phyloP scores from a whole-genome alignment of 2,113 vertebrate species.

The Glareola pratincola region DNA sequence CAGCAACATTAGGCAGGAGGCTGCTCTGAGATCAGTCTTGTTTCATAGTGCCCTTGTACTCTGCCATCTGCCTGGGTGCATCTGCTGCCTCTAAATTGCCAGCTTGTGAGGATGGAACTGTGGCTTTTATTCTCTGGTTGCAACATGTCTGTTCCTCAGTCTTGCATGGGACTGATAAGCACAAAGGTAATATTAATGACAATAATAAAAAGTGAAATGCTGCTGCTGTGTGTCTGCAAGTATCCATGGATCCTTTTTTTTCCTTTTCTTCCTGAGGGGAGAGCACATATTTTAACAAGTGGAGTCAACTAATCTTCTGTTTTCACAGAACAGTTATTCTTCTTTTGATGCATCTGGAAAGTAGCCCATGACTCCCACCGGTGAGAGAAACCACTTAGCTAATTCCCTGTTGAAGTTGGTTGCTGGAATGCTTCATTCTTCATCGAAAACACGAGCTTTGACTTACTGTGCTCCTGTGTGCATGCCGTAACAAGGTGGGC shows the following conservation, averaged over 20 bases:
- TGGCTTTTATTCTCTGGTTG: background rate
- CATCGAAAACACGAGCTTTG: background rate
- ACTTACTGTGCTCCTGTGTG: background rate
- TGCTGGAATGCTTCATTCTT: background rate
- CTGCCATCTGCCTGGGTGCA: background rate
- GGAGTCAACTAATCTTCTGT: background rate
- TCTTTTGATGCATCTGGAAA: background rate
- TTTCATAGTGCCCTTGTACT: background rate
- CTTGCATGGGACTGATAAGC: background rate
- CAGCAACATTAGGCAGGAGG: background rate
- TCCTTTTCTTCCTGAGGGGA: background rate
- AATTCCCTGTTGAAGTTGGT: background rate
- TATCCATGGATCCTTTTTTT: background rate
- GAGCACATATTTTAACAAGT: background rate
- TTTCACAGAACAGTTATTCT: background rate
- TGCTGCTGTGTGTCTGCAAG: background rate
- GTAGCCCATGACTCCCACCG: background rate
- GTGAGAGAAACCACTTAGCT: background rate
- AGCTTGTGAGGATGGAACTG: background rate
- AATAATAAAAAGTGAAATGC: constrained; percentile 40
- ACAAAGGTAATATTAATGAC: background rate
- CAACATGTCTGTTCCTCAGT: background rate
- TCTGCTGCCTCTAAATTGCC: background rate
- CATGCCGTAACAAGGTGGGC: background rate
- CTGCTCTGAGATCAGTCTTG: background rate